Evolutionary conservation across 1,140 invertebrate species (phyloP), one percentile per base, ranked within the genome.

Genomic region (Probaryconus sp.): DNA sequence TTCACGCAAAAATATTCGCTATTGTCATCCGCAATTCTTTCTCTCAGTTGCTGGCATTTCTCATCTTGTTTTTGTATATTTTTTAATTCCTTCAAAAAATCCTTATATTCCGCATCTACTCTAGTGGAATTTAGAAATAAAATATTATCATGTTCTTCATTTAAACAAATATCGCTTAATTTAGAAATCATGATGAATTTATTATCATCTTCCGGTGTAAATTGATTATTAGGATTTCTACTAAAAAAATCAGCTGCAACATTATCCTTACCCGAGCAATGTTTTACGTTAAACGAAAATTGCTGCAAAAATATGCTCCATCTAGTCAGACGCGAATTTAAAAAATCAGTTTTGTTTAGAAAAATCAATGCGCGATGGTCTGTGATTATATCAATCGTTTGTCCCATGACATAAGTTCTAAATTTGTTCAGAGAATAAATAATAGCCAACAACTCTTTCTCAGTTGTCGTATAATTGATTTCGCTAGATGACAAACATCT

Each of bases 291-390:
- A n/a, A n/a, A n/a, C n/a, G n/a, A n/a, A n/a, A n/a, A n/a, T n/a
- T n/a, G n/a, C n/a, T n/a, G n/a, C n/a, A n/a, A n/a, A n/a, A n/a
- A n/a, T n/a, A n/a, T n/a, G n/a, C n/a, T n/a, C n/a, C n/a, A n/a
- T n/a, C n/a, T n/a, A n/a, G n/a, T n/a, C n/a, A n/a, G n/a, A n/a
- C n/a, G n/a, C n/a, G n/a, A n/a, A n/a, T 2, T 6, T 43, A 68
- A 51, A 68, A 56, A 24, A 4, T 24, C 21, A 24, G 21, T 7
- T 4, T 3, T 24, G 7, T 24, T 7, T 4, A 24, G 21, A 24
- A 24, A 24, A 24, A 7, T 24, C 7, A 89, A 61, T 0, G 83
- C 79, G 28, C 81, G 79, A 60, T 90, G 88, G 71, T 90, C 88
- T 0, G 88, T 89, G 45, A 81, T 50, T n/a, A 89, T 81, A 30